A percentile compares a stretch with the other conserved stretches of the same genome.
Conservation (phyloP, 1,140 invertebrate genomes). For the Ctenoplectra terminalis region DNA sequence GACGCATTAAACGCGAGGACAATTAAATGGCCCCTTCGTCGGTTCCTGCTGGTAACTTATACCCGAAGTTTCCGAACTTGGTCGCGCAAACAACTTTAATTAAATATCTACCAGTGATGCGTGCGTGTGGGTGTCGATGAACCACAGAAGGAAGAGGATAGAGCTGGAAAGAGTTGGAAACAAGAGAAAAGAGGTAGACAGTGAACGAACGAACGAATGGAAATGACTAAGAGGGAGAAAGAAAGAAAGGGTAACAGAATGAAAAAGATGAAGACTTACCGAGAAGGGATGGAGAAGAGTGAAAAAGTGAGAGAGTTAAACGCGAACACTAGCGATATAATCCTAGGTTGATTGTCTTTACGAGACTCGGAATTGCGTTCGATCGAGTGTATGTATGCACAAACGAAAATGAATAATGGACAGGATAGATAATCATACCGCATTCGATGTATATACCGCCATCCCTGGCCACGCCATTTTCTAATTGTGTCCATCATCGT, state of each 20-base stretch:
- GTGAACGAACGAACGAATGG: background rate
- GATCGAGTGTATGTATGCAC: slow-evolving; percentile 10
- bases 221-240: background rate
- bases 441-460: slow-evolving; percentile 7
- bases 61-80: slow-evolving; percentile 77
- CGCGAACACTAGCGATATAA: slow-evolving; percentile 56
- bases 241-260: too few relatives aligned
- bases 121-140: slow-evolving; percentile 21
- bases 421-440: slow-evolving; percentile 49
- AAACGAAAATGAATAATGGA: slow-evolving; percentile 64
- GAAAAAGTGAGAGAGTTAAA: slow-evolving; percentile 6
- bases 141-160: slow-evolving; percentile 46
- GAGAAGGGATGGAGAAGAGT: background rate
- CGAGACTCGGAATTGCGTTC: slow-evolving; percentile 14
- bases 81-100: slow-evolving; percentile 80
- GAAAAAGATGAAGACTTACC: background rate
- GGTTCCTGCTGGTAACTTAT: slow-evolving; percentile 73
- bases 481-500: slow-evolving; percentile 59
- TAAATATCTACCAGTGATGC: slow-evolving; percentile 75
- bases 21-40: slow-evolving; percentile 74
- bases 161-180: background rate
- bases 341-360: slow-evolving; percentile 73
- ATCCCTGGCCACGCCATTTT: slow-evolving; percentile 39
- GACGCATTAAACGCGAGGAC: slow-evolving; percentile 69
- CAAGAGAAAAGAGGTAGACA: background rate